Evolutionary conservation across 2,113 vertebrate genomes (phyloP), one percentile per base, ranked within the genome.

Genomic region (Ochotona princeps): DNA sequence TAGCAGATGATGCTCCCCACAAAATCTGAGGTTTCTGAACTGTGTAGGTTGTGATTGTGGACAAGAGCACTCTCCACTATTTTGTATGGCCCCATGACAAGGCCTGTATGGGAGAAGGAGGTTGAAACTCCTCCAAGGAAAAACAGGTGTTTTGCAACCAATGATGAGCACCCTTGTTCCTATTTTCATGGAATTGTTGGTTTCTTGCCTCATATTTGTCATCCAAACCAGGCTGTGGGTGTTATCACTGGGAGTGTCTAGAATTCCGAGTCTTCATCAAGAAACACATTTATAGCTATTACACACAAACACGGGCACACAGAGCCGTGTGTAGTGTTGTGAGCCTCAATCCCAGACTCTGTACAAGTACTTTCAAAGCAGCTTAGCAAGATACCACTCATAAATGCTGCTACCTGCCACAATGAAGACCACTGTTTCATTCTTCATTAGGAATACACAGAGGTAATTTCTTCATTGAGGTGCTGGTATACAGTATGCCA

Each of bases 321-420:
- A 72, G n/a, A 32, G 13, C 75, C 30, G 13, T 35, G 9, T 54
- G 61, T 61, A 47, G 13, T 38, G 26, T n/a, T 10, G 14, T 80
- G 5, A 0, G 1, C 11, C 44, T 83, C 38, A 18, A 88, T 89
- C 66, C 44, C 32, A 69, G 60, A 69, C 25, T 13, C 3, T 57
- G 93, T 70, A 76, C 2, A 13, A 96, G 32, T 65, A 83, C 10
- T 81, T 87, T 75, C 47, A 25, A 47, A 51, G 82, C 35, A 87
- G 44, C 8, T 81, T 73, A 74, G 35, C 49, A 89, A 76, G 91
- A 51, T 26, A 63, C 51, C 15, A 11, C 80, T 66, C 49, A 51
- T 69, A 54, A 51, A 28, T 20, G 54, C 14, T 51, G 8, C 57
- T 28, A 14, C 70, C 73, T 78, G 51, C 73, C 47, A 65, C 87